These are phyloP conservation scores for Conchocele bisecta DNA, from an alignment of 2,888 invertebrate genomes.

Conservation along the genomic window DNA sequence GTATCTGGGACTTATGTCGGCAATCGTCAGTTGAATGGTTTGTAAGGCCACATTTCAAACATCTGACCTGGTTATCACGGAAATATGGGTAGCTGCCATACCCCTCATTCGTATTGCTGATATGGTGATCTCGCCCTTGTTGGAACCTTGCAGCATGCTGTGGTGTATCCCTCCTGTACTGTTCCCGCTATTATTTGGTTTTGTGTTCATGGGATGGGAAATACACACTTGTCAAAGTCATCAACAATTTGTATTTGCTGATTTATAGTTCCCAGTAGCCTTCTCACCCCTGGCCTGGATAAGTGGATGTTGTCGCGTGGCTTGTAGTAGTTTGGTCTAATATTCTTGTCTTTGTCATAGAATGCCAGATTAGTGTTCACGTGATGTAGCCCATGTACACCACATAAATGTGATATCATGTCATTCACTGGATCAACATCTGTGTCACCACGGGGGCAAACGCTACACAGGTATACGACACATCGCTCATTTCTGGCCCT, in stretches of 20 bases:
- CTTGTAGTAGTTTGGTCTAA: background rate
- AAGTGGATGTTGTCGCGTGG: conserved; percentile 3
- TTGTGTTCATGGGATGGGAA: background rate
- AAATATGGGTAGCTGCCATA: too few relatives aligned
- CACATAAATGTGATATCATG: background rate
- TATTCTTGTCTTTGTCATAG: background rate
- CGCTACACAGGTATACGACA: background rate
- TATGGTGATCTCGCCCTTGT: too few relatives aligned
- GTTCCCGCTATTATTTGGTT: too few relatives aligned
- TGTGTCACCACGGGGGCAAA: conserved; percentile 7
- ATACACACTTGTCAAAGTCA: background rate
- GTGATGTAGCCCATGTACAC: background rate
- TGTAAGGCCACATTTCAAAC: too few relatives aligned
- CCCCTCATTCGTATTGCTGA: too few relatives aligned
- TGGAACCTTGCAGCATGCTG: too few relatives aligned
- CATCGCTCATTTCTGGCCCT: background rate
- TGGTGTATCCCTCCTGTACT: too few relatives aligned
- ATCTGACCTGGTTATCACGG: too few relatives aligned
- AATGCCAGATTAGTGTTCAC: background rate
- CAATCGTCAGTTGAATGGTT: too few relatives aligned
- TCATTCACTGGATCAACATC: background rate
- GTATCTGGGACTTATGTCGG: too few relatives aligned
- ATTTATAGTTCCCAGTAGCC: conserved; percentile 14
- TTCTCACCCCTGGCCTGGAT: conserved; percentile 7
- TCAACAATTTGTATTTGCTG: background rate